Evolutionary conservation across 2,113 vertebrate genomes (phyloP), one percentile per base, ranked within the genome.

Genomic region (Melanerpes aurifrons): DNA sequence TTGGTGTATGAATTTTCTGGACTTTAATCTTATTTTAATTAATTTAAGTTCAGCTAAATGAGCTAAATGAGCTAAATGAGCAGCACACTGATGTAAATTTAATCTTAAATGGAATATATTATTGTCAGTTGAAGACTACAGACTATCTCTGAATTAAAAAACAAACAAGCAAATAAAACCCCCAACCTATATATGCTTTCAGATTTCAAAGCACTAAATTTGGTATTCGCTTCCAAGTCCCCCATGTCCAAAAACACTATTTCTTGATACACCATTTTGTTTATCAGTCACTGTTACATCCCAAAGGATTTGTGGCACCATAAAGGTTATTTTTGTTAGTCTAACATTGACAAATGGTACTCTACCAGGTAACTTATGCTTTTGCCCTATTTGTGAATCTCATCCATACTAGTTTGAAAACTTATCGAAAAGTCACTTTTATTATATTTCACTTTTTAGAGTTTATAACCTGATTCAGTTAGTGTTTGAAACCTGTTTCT

Each of bases 201-300:
- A 78, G 54, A 76, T 82, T 90, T 45, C 59, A 58, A 81, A 86
- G 6, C 22, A 25, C 6, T 9, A 63, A 64, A 40, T 35, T 26
- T 70, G 67, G 9, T 26, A 82, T 93, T 95, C n/a, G 76, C 13
- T 86, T 90, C 37, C 56, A 72, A 59, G 35, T 56, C 26, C 59
- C 25, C 37, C 31, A 56, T 29, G 81, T 89, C 93, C 66, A 92
- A 89, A 86, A 92, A 83, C n/a, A 86, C 48, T 71, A 78, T 54
- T 72, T 14, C 47, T 95, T 95, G 78, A 93, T 90, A 92, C 95
- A 92, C 95, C 82, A 94, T 94, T 97, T 97, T 98, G 93, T 97
- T 97, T 96, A 97, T 97, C 95, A 97, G 95, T 95, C 96, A 98
- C 97, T 98, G 97, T 98, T 98, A 98, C 98, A 97, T 98, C 88